A percentile compares a stretch with the other conserved stretches of the same genome.
These are phyloP conservation scores for Ceryle rudis DNA, from an alignment of 2,797 vertebrate genomes.

Conservation along the genomic window DNA sequence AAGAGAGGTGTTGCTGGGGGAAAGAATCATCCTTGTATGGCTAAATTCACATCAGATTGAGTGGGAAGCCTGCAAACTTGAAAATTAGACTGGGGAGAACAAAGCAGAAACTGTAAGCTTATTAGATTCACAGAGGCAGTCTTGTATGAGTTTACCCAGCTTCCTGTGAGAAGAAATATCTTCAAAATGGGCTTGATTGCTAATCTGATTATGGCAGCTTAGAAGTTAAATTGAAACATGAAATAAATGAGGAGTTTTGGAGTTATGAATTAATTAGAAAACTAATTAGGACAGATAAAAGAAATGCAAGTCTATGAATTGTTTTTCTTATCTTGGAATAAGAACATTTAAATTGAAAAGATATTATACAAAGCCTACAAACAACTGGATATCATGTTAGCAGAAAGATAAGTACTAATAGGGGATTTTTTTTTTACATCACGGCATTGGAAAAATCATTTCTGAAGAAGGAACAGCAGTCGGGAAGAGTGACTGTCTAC, in stretches of 20 bases:
- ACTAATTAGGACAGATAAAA: conserved; percentile 59
- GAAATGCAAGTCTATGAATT: conserved; percentile 10
- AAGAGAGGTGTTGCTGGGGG: conserved; percentile 6
- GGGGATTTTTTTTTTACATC: background rate
- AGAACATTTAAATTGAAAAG: conserved; percentile 57
- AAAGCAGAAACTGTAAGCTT: background rate
- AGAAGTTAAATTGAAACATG: conserved; percentile 59
- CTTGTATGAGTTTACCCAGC: background rate
- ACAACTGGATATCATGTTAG: conserved; percentile 40
- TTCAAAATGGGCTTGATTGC: conserved; percentile 57
- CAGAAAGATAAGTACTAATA: conserved; percentile 40
- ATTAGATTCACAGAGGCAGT: background rate
- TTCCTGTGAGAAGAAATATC: conserved; percentile 26
- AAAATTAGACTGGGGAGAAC: background rate
- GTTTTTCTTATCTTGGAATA: conserved; percentile 59
- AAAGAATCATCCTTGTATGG: background rate
- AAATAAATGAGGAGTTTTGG: conserved; percentile 60
- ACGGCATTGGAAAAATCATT: background rate
- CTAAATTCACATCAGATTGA: conserved; percentile 7
- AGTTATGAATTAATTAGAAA: conserved; percentile 71
- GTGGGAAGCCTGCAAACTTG: conserved; percentile 20
- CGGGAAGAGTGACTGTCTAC: background rate
- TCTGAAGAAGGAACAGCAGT: background rate
- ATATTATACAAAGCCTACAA: conserved; percentile 58
- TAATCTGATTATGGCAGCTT: conserved; percentile 47